Conservation (phyloP, 2,888 invertebrate species). For the Zhuqinia jingwanae region DNA sequence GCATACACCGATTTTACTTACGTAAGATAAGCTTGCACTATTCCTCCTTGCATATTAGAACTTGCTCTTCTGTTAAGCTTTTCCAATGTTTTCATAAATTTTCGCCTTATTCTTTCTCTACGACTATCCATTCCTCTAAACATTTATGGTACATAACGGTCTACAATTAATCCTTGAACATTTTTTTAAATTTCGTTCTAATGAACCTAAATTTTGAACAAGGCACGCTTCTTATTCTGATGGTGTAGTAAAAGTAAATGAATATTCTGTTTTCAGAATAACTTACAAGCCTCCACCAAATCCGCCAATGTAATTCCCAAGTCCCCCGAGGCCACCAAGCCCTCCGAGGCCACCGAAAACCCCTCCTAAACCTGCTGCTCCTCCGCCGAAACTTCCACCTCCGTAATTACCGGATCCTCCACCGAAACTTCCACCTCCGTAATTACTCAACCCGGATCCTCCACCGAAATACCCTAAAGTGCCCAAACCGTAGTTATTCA, state of each 20-base stretch:
- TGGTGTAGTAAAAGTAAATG: background rate
- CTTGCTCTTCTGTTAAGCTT: constrained; percentile 31
- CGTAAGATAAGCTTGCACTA: constrained; percentile 43
- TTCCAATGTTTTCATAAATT: constrained; percentile 60
- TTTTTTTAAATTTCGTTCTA: background rate
- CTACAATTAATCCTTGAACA: background rate
- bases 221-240: constrained; percentile 27
- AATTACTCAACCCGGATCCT: too few species aligned
- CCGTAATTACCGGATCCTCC: background rate
- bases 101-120: constrained; percentile 59
- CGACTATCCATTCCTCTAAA: constrained; percentile 57
- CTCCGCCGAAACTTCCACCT: constrained; percentile 22
- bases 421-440: constrained; percentile 10
- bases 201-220: background rate
- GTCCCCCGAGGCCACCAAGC: constrained; percentile 2
- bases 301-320: constrained; percentile 7
- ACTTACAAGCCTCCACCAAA: constrained; percentile 70
- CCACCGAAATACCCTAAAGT: too few species aligned
- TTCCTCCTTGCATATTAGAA: constrained; percentile 44
- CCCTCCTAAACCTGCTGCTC: constrained; percentile 2
- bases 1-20: too few species aligned
- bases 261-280: background rate
- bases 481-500: too few species aligned
- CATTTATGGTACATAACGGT: background rate
- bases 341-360: constrained; percentile 36